phyloP scores from a whole-genome alignment of 1,140 invertebrate genomes.

The Portunus trituberculatus region DNA sequence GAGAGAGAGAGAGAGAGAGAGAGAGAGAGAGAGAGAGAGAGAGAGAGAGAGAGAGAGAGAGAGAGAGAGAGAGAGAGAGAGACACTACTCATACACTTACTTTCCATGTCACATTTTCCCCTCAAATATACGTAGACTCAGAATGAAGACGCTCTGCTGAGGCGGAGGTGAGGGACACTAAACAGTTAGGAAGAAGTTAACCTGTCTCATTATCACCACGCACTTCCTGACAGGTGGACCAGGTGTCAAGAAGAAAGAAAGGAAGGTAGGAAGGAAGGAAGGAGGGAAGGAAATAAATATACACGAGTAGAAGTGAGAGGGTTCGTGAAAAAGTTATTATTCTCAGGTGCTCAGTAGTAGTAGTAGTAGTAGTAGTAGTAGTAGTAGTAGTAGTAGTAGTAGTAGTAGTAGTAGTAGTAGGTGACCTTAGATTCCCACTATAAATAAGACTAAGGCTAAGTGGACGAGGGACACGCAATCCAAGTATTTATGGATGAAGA shows the following conservation, averaged over 20 bases:
- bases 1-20: no score
- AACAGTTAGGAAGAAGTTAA: no score
- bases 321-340: background rate
- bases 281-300: background rate
- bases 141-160: no score
- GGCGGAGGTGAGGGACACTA: no score
- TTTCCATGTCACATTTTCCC: no score
- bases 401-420: conserved; percentile 18
- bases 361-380: conserved; percentile 23
- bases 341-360: background rate
- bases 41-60: no score
- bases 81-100: no score
- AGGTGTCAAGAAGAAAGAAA: background rate
- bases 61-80: no score
- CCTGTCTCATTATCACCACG: no score
- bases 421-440: background rate
- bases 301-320: background rate
- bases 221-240: no score
- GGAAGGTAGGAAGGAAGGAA: background rate
- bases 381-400: conserved; percentile 22
- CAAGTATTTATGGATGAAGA: conserved; percentile 8
- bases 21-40: no score
- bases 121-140: no score
- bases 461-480: background rate
- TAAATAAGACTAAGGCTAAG: background rate